Evolutionary conservation across 2,113 vertebrate genomes (phyloP).

Genomic region (Rallus limicola): DNA sequence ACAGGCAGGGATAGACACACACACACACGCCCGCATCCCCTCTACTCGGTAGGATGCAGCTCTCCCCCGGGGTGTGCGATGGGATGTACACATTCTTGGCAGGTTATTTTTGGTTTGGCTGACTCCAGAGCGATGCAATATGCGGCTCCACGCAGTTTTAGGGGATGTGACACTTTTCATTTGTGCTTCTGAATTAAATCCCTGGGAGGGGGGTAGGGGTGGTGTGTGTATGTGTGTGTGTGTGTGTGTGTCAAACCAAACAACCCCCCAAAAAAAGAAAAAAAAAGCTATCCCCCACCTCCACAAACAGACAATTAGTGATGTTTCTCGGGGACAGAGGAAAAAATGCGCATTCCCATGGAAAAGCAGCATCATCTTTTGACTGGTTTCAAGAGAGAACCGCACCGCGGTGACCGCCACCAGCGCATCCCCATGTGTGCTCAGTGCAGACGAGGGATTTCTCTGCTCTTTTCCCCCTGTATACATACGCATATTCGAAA

Average conservation of each 20-base stretch:
- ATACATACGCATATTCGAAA: no score
- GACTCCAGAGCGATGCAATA: neutral
- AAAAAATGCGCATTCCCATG: neutral
- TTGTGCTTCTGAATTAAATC: neutral
- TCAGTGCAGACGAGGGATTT: neutral
- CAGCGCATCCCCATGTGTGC: no score
- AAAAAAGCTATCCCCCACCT: no score
- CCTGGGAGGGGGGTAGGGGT: neutral
- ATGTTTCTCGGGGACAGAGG: neutral
- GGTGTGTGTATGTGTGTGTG: no score
- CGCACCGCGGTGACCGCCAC: neutral
- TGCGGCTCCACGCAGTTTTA: neutral
- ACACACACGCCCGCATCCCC: neutral
- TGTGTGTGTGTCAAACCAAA: neutral
- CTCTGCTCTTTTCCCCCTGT: rapidly evolving
- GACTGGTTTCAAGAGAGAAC: neutral
- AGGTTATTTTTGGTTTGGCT: slow-evolving; percentile 19
- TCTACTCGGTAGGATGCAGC: neutral
- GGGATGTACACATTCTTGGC: neutral
- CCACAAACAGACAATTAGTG: neutral
- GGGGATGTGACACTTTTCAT: neutral
- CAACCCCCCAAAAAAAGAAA: no score
- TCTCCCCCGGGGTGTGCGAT: neutral
- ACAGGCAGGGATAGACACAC: neutral
- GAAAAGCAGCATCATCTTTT: neutral